These are phyloP conservation scores for Pangasius djambal DNA, from an alignment of 2,797 vertebrate species.

Conservation along the genomic window DNA sequence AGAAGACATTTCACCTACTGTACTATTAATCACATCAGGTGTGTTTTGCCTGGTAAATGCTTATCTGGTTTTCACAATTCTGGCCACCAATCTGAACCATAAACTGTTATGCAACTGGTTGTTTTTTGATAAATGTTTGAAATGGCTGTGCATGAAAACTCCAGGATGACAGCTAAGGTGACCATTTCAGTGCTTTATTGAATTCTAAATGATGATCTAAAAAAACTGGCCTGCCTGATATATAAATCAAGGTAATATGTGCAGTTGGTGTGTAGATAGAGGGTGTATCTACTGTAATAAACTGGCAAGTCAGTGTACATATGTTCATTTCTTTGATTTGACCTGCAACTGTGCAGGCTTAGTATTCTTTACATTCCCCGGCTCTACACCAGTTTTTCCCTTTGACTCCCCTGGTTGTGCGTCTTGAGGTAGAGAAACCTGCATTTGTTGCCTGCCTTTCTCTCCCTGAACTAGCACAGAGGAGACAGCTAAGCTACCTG, in stretches of 20 bases:
- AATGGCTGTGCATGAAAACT: not conserved
- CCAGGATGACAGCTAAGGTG: not conserved
- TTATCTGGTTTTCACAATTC: not conserved
- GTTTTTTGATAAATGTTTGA: not conserved
- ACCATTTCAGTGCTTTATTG: not conserved
- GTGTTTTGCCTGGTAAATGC: not conserved
- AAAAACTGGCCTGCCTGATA: not conserved
- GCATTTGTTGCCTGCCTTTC: not conserved
- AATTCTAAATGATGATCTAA: not conserved
- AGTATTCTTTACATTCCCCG: not conserved
- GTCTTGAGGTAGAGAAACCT: not conserved
- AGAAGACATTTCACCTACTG: not conserved
- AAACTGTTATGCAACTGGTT: not conserved
- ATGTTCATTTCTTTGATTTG: not conserved
- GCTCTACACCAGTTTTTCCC: not conserved
- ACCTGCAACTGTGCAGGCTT: slow-evolving; percentile 14
- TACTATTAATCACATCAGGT: not conserved
- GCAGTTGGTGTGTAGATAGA: not conserved
- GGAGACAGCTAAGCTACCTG: slow-evolving; percentile 22
- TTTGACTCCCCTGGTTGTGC: slow-evolving; percentile 14
- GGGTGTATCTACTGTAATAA: not conserved
- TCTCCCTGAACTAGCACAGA: slow-evolving; percentile 15
- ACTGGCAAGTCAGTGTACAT: not conserved
- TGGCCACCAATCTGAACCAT: not conserved
- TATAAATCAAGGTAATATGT: not conserved